Percentiles rank a stretch among this genome's conserved stretches.
phyloP scores from a whole-genome alignment of 2,888 invertebrate genomes.

The Pachycephus smyrnensis region DNA sequence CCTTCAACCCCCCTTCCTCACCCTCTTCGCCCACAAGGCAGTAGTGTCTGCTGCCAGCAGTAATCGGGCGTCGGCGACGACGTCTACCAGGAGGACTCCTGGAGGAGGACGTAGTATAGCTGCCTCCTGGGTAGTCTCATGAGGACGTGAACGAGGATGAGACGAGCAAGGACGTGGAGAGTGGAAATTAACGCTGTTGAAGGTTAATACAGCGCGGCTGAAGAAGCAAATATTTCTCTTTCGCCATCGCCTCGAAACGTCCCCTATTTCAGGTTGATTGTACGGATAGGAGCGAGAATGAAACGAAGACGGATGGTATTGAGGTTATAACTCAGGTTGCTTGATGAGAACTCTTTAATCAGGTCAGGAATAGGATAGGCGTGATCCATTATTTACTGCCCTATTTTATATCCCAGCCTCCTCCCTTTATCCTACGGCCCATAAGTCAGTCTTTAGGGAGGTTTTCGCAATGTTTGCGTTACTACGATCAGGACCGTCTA shows the following conservation, averaged over 20 bases:
- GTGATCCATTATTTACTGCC: constrained; percentile 12
- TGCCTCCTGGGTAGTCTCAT: background rate
- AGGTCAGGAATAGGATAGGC: constrained; percentile 11
- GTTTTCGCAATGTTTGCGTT: background rate
- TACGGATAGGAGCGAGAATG: constrained; percentile 11
- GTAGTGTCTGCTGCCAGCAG: background rate
- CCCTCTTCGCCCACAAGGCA: background rate
- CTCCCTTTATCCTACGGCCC: background rate
- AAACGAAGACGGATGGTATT: constrained; percentile 8
- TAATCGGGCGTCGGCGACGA: background rate
- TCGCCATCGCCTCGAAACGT: background rate
- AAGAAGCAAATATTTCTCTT: constrained; percentile 10
- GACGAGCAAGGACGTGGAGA: background rate
- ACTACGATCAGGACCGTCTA: background rate
- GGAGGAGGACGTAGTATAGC: background rate
- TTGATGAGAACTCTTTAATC: constrained; percentile 14
- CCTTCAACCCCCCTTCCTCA: no score
- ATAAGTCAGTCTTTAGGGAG: constrained; percentile 5
- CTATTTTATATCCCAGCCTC: constrained; percentile 8
- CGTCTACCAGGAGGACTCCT: background rate
- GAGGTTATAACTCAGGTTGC: constrained; percentile 12
- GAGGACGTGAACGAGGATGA: background rate
- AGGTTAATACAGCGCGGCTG: background rate
- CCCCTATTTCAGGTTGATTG: constrained; percentile 10
- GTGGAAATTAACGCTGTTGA: background rate